phyloP scores from a whole-genome alignment of 1,140 invertebrate species.

The Diuraphis noxia region DNA sequence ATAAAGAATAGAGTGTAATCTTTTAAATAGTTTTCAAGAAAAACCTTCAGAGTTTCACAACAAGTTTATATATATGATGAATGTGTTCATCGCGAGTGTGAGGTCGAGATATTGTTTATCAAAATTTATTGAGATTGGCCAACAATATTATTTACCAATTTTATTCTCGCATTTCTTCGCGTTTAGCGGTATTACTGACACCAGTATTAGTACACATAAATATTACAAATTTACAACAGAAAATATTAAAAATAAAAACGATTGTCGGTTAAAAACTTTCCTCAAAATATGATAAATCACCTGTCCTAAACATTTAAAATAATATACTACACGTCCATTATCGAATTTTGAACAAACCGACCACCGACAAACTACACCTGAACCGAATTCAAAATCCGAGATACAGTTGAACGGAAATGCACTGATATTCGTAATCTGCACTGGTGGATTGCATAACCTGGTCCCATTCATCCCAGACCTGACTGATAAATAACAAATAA shows the following conservation, averaged over 20 bases:
- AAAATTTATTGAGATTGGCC: neutral
- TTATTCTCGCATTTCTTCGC: neutral
- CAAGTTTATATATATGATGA: neutral
- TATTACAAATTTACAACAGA: neutral
- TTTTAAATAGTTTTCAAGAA: neutral
- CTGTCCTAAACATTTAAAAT: neutral
- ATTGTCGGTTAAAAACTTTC: neutral
- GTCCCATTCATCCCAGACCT: neutral
- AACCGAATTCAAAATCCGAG: neutral
- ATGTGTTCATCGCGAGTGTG: neutral
- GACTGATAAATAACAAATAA: neutral
- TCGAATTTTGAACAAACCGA: neutral
- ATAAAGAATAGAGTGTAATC: neutral
- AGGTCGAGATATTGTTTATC: neutral
- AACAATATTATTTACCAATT: neutral
- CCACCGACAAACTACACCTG: neutral
- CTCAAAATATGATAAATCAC: neutral
- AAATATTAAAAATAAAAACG: neutral
- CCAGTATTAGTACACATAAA: neutral
- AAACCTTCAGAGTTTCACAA: neutral
- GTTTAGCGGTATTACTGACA: neutral
- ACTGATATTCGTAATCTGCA: neutral
- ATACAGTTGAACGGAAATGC: neutral
- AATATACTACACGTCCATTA: neutral
- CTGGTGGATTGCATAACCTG: neutral